phyloP scores from a whole-genome alignment of 1,140 invertebrate genomes.

The Sitophilus oryzae region DNA sequence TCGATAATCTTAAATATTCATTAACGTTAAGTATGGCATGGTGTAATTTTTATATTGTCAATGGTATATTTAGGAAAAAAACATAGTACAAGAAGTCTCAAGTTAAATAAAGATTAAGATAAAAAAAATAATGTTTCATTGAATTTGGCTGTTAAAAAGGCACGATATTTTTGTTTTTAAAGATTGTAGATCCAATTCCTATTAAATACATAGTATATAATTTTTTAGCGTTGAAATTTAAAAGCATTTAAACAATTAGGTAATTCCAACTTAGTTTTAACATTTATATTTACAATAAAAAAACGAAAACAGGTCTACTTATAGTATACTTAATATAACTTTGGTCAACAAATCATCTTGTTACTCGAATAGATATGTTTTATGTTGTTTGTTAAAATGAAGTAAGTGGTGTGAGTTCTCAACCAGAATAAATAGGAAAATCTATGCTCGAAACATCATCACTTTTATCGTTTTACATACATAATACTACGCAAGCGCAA shows the following conservation, averaged over 20 bases:
- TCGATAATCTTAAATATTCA: background rate
- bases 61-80: background rate
- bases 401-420: background rate
- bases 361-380: background rate
- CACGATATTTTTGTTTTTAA: background rate
- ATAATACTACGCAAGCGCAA: background rate
- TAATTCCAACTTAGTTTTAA: too few relatives aligned
- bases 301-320: too few relatives aligned
- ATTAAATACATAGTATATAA: background rate
- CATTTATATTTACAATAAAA: too few relatives aligned
- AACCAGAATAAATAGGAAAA: too few relatives aligned
- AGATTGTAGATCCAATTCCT: background rate
- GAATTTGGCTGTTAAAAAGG: background rate
- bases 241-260: too few relatives aligned
- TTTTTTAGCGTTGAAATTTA: too few relatives aligned
- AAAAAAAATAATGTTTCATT: background rate
- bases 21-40: background rate
- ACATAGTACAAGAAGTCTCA: background rate
- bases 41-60: background rate
- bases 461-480: background rate
- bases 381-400: background rate
- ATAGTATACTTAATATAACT: background rate
- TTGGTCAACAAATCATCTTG: background rate
- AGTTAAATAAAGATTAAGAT: background rate
- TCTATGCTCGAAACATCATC: too few relatives aligned